Percentiles rank a stretch among this genome's conserved stretches.
Evolutionary conservation across 2,888 invertebrate genomes (phyloP).

Genomic region (Pristionchus exspectatus): DNA sequence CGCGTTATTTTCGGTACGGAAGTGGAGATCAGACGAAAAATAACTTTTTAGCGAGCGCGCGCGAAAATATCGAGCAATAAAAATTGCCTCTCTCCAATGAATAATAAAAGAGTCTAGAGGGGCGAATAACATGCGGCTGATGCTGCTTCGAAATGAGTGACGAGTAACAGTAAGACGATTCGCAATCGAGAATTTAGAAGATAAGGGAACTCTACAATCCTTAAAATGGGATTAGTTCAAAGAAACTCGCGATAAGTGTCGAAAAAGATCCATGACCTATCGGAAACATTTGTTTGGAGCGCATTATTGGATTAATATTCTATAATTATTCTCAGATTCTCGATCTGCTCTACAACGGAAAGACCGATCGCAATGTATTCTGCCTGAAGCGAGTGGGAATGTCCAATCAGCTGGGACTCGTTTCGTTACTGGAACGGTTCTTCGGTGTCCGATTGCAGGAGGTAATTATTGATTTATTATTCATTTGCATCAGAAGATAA

Average conservation of each 20-base stretch:
- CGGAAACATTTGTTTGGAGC: too few relatives aligned
- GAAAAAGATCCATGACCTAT: too few relatives aligned
- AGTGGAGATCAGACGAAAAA: background rate
- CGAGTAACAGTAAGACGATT: background rate
- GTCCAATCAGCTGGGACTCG: constrained; percentile 9
- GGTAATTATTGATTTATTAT: background rate
- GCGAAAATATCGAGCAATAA: background rate
- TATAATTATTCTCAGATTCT: constrained; percentile 11
- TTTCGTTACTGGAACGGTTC: background rate
- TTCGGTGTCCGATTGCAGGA: background rate
- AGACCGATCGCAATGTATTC: constrained; percentile 11
- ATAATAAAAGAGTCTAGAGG: background rate
- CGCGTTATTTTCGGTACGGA: background rate
- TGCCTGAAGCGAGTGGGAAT: constrained; percentile 26
- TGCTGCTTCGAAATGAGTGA: background rate
- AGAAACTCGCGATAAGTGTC: too few relatives aligned
- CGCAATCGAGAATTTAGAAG: background rate
- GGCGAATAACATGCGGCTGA: background rate
- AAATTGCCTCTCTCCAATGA: constrained; percentile 24
- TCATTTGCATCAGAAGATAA: background rate
- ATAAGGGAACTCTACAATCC: too few relatives aligned
- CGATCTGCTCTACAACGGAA: constrained; percentile 14
- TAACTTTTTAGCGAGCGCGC: background rate
- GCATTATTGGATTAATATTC: background rate
- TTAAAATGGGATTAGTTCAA: too few relatives aligned